Evolutionary conservation across 2,888 invertebrate species (phyloP).

Genomic region (Malthinus seriepunctatus): DNA sequence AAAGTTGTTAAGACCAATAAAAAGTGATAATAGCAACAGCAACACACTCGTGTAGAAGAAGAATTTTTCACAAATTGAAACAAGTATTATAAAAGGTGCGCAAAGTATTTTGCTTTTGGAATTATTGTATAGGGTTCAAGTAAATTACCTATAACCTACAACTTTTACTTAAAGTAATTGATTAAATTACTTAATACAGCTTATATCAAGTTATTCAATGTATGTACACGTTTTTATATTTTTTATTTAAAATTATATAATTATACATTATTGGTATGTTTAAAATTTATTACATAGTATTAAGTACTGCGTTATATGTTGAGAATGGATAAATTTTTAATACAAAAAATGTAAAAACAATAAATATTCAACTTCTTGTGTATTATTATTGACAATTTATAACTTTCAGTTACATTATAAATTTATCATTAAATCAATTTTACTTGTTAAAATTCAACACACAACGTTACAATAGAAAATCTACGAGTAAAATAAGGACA

Average conservation of each 20-base stretch:
- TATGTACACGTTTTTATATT: slow-evolving; percentile 3
- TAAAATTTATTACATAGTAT: slow-evolving; percentile 7
- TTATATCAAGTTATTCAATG: neutral
- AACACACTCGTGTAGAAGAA: too few relatives aligned
- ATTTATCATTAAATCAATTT: slow-evolving; percentile 10
- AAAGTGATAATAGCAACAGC: too few relatives aligned
- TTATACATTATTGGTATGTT: slow-evolving; percentile 3
- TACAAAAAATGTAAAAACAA: slow-evolving; percentile 4
- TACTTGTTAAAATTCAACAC: neutral
- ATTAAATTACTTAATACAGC: slow-evolving; percentile 6
- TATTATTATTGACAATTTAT: slow-evolving; percentile 8
- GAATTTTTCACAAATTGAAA: too few relatives aligned
- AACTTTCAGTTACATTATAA: slow-evolving; percentile 21
- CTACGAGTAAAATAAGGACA: slow-evolving; percentile 14
- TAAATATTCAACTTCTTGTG: slow-evolving; percentile 11
- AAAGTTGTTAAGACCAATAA: too few relatives aligned
- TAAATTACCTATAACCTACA: too few relatives aligned
- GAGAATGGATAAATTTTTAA: neutral
- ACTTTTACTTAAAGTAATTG: neutral
- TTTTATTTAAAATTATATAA: slow-evolving; percentile 3
- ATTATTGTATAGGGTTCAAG: too few relatives aligned
- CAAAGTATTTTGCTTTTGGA: too few relatives aligned
- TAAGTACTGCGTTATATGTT: neutral
- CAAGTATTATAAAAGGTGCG: too few relatives aligned
- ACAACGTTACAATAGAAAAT: slow-evolving; percentile 11